These are phyloP conservation scores for Cantharis flavilabris DNA, from an alignment of 2,888 invertebrate genomes.

Conservation along the genomic window DNA sequence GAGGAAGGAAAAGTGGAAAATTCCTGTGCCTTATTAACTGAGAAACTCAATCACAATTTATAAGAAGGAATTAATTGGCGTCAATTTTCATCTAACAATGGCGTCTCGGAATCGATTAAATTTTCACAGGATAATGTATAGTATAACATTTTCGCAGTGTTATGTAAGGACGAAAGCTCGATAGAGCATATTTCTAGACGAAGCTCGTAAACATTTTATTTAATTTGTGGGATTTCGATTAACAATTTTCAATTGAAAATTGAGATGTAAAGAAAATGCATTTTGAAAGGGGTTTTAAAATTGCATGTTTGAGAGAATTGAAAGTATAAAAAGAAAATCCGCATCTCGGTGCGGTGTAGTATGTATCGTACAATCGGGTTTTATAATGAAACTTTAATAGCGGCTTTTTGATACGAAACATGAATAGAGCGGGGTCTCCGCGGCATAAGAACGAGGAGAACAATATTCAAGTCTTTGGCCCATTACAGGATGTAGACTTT, in stretches of 20 bases:
- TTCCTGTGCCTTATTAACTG: not conserved
- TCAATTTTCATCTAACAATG: not conserved
- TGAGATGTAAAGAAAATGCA: not conserved
- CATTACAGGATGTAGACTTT: slow-evolving; percentile 53
- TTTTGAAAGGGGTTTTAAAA: not conserved
- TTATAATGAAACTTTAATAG: slow-evolving; percentile 44
- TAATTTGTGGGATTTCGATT: not conserved
- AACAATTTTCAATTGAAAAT: not conserved
- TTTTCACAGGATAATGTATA: not conserved
- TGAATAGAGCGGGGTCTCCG: slow-evolving; percentile 35
- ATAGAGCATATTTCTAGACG: not conserved
- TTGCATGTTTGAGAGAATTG: not conserved
- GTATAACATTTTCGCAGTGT: not conserved
- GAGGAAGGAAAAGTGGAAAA: not conserved
- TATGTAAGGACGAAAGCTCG: not conserved
- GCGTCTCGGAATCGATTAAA: not conserved
- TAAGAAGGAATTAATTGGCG: not conserved
- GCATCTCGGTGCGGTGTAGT: not conserved
- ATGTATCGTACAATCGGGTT: not conserved
- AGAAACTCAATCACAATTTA: not conserved
- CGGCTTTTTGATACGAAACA: slow-evolving; percentile 43
- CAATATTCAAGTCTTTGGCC: slow-evolving; percentile 42
- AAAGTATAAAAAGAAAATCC: not conserved
- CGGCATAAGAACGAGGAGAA: slow-evolving; percentile 35
- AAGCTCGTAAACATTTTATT: not conserved